Percentiles rank a stretch among this genome's conserved stretches.
These are phyloP conservation scores for Chamaea fasciata DNA, from an alignment of 2,113 vertebrate genomes.

Conservation along the genomic window DNA sequence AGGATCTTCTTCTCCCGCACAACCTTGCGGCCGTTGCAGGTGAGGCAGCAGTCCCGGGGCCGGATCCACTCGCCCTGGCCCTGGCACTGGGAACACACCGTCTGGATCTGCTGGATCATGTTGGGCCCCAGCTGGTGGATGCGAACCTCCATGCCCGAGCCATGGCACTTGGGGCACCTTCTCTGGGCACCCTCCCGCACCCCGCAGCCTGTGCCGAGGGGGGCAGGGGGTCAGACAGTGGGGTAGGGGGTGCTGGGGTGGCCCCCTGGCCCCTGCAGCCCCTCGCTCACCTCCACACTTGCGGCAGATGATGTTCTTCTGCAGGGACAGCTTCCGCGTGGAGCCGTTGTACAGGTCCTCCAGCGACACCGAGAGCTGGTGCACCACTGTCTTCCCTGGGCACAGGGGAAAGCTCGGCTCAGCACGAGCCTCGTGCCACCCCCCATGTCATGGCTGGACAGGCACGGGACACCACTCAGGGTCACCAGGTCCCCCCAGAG, in stretches of 20 bases:
- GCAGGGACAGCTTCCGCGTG: slow-evolving; percentile 63
- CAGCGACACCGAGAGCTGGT: slow-evolving; percentile 45
- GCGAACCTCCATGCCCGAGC: slow-evolving; percentile 75
- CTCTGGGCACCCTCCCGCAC: slow-evolving; percentile 81
- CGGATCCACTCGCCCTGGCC: slow-evolving; percentile 64
- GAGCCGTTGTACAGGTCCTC: slow-evolving; percentile 68
- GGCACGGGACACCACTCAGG: neutral
- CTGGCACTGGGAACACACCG: slow-evolving; percentile 62
- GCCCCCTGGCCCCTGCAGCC: fast-evolving
- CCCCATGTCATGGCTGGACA: fast-evolving
- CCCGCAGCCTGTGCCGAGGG: slow-evolving; percentile 72
- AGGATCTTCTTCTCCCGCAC: slow-evolving; percentile 68
- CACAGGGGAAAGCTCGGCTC: fast-evolving
- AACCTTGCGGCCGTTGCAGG: slow-evolving; percentile 66
- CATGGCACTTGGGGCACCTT: slow-evolving; percentile 84
- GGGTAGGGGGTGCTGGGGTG: fast-evolving
- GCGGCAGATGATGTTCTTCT: slow-evolving; percentile 67
- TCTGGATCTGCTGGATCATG: slow-evolving; percentile 70
- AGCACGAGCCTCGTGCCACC: neutral
- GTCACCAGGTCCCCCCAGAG: neutral
- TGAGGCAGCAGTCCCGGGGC: slow-evolving; percentile 56
- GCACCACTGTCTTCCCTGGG: slow-evolving; percentile 61
- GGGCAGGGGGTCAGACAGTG: neutral
- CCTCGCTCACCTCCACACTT: slow-evolving; percentile 51
- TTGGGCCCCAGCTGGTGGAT: slow-evolving; percentile 58